A percentile compares a stretch with the other conserved stretches of the same genome.
These are phyloP conservation scores for Octodonta nipae DNA, from an alignment of 2,888 invertebrate genomes.

Conservation along the genomic window DNA sequence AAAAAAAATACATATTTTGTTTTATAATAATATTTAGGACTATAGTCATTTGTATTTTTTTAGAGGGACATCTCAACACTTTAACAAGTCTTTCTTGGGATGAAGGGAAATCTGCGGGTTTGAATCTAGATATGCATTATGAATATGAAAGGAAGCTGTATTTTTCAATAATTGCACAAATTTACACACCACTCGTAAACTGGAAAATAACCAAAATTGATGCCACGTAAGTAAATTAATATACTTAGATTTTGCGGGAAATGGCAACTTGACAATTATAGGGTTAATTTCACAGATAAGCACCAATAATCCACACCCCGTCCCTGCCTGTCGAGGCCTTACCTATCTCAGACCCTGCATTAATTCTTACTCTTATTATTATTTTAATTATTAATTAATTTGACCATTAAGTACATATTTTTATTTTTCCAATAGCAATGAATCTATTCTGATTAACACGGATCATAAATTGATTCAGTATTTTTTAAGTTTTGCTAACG, in stretches of 20 bases:
- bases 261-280: too few species aligned
- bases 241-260: not conserved
- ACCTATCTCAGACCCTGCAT: too few species aligned
- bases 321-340: too few species aligned
- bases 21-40: constrained; percentile 2
- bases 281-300: too few species aligned
- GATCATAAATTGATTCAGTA: too few species aligned
- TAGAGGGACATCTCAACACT: constrained; percentile 36
- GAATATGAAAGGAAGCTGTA: constrained; percentile 40
- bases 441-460: too few species aligned
- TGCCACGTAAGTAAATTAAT: constrained; percentile 28
- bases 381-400: too few species aligned
- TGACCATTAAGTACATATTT: too few species aligned
- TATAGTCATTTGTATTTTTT: constrained; percentile 5
- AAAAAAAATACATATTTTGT: not conserved
- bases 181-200: constrained; percentile 44
- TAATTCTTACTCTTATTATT: too few species aligned
- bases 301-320: too few species aligned
- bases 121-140: constrained; percentile 48
- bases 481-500: too few species aligned
- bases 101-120: constrained; percentile 46
- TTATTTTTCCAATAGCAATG: too few species aligned
- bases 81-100: constrained; percentile 57
- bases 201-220: constrained; percentile 42
- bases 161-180: constrained; percentile 33